These are phyloP conservation scores for Caenorhabditis sinica DNA, from an alignment of 2,888 invertebrate species.

Conservation along the genomic window DNA sequence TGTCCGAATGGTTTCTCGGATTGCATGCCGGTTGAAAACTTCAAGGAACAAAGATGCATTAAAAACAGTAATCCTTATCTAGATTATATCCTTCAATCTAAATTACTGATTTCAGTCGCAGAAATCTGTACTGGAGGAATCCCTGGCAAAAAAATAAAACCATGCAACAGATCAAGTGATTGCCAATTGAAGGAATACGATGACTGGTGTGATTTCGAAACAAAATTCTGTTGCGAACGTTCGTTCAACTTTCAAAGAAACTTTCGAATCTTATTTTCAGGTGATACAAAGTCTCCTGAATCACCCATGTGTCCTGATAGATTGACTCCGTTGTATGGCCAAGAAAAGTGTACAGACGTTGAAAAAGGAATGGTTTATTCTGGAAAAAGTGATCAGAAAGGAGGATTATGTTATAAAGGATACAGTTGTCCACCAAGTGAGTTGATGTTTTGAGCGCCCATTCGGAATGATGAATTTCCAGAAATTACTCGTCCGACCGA, in stretches of 20 bases:
- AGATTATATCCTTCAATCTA: neutral
- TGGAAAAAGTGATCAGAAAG: conserved; percentile 42
- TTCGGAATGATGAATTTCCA: conserved; percentile 4
- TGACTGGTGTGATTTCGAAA: conserved; percentile 52
- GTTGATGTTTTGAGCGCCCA: neutral
- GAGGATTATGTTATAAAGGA: conserved; percentile 49
- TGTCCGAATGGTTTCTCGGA: conserved; percentile 22
- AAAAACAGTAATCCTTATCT: neutral
- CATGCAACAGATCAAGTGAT: conserved; percentile 32
- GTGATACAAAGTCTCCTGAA: neutral
- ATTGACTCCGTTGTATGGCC: conserved; percentile 50
- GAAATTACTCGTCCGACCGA: conserved; percentile 27
- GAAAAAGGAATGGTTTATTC: conserved; percentile 33
- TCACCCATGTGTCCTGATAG: conserved; percentile 43
- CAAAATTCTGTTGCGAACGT: conserved; percentile 42
- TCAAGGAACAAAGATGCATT: conserved; percentile 20
- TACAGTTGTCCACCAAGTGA: conserved; percentile 53
- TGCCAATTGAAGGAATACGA: neutral
- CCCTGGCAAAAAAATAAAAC: conserved; percentile 2
- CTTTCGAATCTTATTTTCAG: conserved; percentile 3
- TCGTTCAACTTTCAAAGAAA: neutral
- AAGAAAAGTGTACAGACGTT: conserved; percentile 30
- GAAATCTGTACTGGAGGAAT: conserved; percentile 39
- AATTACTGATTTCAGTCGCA: conserved; percentile 6
- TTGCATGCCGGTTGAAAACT: neutral